phyloP scores from a whole-genome alignment of 2,113 vertebrate species.

The Microtus montanus region DNA sequence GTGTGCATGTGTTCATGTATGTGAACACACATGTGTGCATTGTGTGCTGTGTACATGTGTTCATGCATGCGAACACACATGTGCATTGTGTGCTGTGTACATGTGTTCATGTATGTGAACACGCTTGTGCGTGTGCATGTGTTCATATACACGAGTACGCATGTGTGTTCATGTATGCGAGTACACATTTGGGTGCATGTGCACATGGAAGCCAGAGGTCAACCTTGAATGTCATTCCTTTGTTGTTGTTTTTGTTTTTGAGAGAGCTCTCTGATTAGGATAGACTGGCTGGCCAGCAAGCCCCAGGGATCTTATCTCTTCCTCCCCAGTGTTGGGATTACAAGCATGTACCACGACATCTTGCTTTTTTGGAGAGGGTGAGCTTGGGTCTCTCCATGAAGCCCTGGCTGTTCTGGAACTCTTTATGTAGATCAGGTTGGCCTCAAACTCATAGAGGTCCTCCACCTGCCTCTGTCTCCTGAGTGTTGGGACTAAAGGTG shows the following conservation, averaged over 20 bases:
- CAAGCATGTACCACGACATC: neutral
- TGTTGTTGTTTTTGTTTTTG: neutral
- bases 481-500: neutral
- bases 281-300: neutral
- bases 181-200: no score
- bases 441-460: neutral
- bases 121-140: accelerated
- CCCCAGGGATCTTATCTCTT: neutral
- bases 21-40: no score
- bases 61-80: no score
- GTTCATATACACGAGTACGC: no score
- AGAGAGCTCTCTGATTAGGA: neutral
- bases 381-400: neutral
- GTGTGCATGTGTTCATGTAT: no score
- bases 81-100: no score
- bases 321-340: neutral
- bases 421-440: neutral
- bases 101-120: no score
- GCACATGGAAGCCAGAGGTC: neutral
- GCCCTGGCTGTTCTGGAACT: neutral
- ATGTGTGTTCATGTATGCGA: neutral
- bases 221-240: neutral
- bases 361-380: no score
- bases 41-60: no score
- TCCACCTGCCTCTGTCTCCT: neutral